phyloP scores from a whole-genome alignment of 2,113 vertebrate genomes.

The Pica pica region DNA sequence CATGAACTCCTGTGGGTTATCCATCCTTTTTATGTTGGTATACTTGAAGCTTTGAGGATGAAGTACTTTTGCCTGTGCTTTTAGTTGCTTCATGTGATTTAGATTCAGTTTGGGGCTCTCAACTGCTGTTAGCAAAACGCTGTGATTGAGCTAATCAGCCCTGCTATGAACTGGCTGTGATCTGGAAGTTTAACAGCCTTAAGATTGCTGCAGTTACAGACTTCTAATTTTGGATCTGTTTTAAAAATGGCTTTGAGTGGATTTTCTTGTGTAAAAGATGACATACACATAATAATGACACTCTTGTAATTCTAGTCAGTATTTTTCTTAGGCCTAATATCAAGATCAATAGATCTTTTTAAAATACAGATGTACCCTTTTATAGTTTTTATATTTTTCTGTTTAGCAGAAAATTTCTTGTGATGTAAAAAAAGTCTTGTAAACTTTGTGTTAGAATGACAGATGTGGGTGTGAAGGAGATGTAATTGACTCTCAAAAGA shows the following conservation, averaged over 20 bases:
- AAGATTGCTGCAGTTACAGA: not conserved
- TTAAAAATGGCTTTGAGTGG: not conserved
- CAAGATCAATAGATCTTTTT: not conserved
- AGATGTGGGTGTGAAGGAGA: not conserved
- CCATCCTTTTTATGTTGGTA: not conserved
- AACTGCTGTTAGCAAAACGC: not conserved
- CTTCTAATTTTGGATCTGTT: not conserved
- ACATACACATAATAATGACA: not conserved
- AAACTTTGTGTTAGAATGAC: not conserved
- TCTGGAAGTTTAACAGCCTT: not conserved
- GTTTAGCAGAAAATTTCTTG: not conserved
- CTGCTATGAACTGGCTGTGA: not conserved
- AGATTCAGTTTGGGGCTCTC: not conserved
- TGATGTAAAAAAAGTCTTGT: not conserved
- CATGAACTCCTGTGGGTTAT: not conserved
- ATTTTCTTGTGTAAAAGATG: not conserved
- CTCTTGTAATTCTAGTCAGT: not conserved
- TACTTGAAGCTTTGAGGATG: not conserved
- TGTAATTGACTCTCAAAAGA: not conserved
- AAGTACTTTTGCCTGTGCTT: not conserved
- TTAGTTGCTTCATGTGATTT: not conserved
- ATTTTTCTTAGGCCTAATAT: not conserved
- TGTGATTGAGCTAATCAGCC: conserved; percentile 10
- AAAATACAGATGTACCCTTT: not conserved
- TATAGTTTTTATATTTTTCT: not conserved